phyloP scores from a whole-genome alignment of 2,113 vertebrate species.

The Nerophis lumbriciformis region DNA sequence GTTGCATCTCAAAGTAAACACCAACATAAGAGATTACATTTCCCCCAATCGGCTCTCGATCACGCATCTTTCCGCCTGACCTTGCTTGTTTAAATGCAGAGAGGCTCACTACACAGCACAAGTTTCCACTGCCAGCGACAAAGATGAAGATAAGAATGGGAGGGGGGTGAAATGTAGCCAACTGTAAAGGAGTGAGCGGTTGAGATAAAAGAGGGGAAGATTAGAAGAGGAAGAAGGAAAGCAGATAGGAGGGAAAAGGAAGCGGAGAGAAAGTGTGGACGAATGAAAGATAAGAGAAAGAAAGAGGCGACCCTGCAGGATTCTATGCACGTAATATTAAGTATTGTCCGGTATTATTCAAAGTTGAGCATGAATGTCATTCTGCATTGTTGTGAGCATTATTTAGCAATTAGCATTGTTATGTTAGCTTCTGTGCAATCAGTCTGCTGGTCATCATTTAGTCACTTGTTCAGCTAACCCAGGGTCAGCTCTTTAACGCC shows the following conservation, averaged over 20 bases:
- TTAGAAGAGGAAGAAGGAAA: constrained; percentile 30
- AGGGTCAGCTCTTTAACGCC: too few species aligned
- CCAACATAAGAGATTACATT: background rate
- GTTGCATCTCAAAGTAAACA: too few species aligned
- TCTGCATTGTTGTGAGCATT: too few species aligned
- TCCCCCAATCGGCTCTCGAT: background rate
- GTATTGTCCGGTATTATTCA: too few species aligned
- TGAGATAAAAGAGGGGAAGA: constrained; percentile 55
- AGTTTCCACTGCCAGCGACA: constrained; percentile 54
- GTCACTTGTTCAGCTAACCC: too few species aligned
- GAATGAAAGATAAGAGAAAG: constrained; percentile 50
- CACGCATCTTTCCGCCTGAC: constrained; percentile 34
- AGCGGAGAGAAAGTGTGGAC: constrained; percentile 51
- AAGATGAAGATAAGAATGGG: constrained; percentile 58
- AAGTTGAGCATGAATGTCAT: too few species aligned
- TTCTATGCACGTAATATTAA: too few species aligned
- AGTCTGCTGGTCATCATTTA: too few species aligned
- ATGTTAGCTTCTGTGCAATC: too few species aligned
- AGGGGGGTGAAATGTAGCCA: constrained; percentile 39
- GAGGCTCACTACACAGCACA: constrained; percentile 41
- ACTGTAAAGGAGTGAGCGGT: constrained; percentile 51
- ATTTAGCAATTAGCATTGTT: too few species aligned
- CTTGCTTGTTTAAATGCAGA: constrained; percentile 40
- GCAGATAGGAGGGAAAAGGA: constrained; percentile 22
- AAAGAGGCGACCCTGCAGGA: constrained; percentile 7